These are phyloP conservation scores for Drosophila leontia DNA, from an alignment of 1,140 invertebrate species.

Conservation along the genomic window DNA sequence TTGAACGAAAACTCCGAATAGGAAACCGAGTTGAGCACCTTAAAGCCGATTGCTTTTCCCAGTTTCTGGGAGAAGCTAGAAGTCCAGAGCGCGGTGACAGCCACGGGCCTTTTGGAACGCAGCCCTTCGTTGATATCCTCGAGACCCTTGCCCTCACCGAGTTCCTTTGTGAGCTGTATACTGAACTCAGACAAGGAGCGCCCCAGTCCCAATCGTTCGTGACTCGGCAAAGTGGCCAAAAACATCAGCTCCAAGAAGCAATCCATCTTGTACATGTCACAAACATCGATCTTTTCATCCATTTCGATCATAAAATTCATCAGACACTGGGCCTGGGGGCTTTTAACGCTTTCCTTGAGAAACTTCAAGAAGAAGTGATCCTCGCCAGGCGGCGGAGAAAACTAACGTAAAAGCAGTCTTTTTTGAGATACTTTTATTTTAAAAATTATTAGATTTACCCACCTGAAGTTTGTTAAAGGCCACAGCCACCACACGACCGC, in stretches of 20 bases:
- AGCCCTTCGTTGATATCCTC: slow-evolving; percentile 85
- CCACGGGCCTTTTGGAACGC: slow-evolving; percentile 85
- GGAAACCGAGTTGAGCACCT: slow-evolving; percentile 85
- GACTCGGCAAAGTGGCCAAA: slow-evolving; percentile 86
- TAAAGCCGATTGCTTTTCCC: slow-evolving; percentile 86
- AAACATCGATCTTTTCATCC: slow-evolving; percentile 87
- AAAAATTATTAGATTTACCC: not conserved
- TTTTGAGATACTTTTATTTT: not conserved
- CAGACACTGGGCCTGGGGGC: slow-evolving; percentile 86
- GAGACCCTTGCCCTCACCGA: slow-evolving; percentile 86
- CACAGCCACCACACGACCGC: slow-evolving; percentile 86
- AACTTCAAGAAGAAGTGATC: slow-evolving; percentile 87
- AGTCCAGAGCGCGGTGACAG: slow-evolving; percentile 87
- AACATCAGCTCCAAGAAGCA: slow-evolving; percentile 90
- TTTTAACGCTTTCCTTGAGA: slow-evolving; percentile 86
- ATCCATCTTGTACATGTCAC: slow-evolving; percentile 87
- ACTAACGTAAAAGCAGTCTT: slow-evolving; percentile 19
- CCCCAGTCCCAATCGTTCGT: slow-evolving; percentile 86
- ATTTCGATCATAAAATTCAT: slow-evolving; percentile 88
- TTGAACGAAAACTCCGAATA: slow-evolving; percentile 86
- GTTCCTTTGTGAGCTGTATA: slow-evolving; percentile 86
- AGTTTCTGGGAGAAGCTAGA: slow-evolving; percentile 87
- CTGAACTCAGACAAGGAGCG: slow-evolving; percentile 86
- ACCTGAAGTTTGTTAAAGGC: slow-evolving; percentile 90
- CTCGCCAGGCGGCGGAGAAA: slow-evolving; percentile 81